These are phyloP conservation scores for Copidosoma floridanum DNA, from an alignment of 1,140 invertebrate genomes.

Conservation along the genomic window DNA sequence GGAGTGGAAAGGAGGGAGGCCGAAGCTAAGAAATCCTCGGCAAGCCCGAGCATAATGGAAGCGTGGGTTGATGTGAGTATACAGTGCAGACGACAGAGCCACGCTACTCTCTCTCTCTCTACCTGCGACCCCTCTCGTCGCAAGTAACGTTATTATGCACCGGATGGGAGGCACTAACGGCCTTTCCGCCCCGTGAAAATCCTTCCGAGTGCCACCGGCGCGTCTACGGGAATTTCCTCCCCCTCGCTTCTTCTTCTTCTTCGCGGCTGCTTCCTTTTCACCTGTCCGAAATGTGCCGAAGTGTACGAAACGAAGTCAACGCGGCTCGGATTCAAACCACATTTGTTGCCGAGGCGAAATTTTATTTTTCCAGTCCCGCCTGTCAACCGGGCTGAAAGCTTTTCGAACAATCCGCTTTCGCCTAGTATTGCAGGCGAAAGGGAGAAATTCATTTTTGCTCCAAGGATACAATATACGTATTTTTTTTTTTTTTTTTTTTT, in stretches of 20 bases:
- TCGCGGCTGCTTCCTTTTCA: not conserved
- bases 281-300: not conserved
- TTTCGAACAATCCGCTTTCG: too few species aligned
- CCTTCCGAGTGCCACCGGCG: not conserved
- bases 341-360: not conserved
- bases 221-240: conserved; percentile 2
- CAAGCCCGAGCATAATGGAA: conserved; percentile 16
- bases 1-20: not conserved
- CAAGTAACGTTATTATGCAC: conserved; percentile 16
- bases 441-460: too few species aligned
- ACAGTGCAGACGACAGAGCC: not conserved
- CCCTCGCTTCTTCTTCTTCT: not conserved
- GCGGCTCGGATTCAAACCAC: not conserved
- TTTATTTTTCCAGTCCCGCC: conserved; percentile 10
- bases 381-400: too few species aligned
- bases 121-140: not conserved
- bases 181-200: not conserved
- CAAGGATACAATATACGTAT: too few species aligned
- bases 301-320: not conserved
- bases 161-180: conserved; percentile 5
- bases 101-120: not conserved
- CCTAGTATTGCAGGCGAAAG: too few species aligned
- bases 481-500: too few species aligned
- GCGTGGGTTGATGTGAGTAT: not conserved
- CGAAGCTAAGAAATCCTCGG: conserved; percentile 15